Evolutionary conservation across 2,113 vertebrate species (phyloP), one percentile per base, ranked within the genome.

Genomic region (Picathartes gymnocephalus): DNA sequence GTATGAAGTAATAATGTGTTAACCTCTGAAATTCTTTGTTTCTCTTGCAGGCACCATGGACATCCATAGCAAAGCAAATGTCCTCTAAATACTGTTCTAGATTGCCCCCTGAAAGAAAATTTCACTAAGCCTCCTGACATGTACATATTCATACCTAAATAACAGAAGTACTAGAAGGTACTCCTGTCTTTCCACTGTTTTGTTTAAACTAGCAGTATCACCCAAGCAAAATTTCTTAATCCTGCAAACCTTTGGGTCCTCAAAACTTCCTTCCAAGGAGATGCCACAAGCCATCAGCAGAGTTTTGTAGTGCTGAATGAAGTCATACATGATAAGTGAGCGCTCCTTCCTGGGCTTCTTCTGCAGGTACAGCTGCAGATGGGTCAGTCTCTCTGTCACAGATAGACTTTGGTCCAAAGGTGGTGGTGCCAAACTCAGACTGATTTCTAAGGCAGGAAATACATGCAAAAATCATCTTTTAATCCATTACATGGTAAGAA

Each of bases 241-340:
- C 56, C 42, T 72, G 9, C 86, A 88, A 88, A 99, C 99, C 99
- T 99, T 99, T 78, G 99, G 99, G 90, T 99, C 99, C 97, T 99
- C 99, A 96, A 98, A 99, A 74, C 79, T 97, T 90, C 98, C 98
- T 81, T 98, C 98, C 96, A 99, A 84, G 78, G 98, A 98, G 96
- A 99, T 95, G 54, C 97, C 98, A 96, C 99, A 99, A 85, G 99
- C 98, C 90, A 98, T 96, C 42, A 99, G 96, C 33, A 99, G 97
- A 39, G 95, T 98, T 97, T 99, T 99, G 97, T 99, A 99, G 92
- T 98, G 98, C 79, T 98, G 97, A 85, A 99, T 98, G 93, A 99
- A 98, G 96, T 99, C 97, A 93, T 98, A 99, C 15, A 97, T 81
- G 77, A 99, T 73, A 50, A 98, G 83, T 13, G 97, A 98, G 35